These are phyloP conservation scores for Stramonita haemastoma DNA, from an alignment of 2,888 invertebrate species.

Conservation along the genomic window DNA sequence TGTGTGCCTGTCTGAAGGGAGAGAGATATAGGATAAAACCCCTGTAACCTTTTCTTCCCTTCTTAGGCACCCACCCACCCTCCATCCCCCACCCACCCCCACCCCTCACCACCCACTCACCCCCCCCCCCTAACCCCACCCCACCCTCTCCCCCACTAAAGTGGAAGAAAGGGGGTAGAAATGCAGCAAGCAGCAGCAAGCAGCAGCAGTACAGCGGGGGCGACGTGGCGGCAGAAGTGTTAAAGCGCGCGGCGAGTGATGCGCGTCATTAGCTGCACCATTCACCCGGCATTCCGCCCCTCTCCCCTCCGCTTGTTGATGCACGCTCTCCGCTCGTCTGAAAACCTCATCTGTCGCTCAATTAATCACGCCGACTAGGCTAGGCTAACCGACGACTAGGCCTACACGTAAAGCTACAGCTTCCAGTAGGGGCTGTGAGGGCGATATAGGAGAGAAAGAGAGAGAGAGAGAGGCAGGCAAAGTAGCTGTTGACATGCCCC, in stretches of 20 bases:
- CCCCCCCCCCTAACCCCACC: slow-evolving; percentile 22
- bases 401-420: no score
- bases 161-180: background rate
- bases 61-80: background rate
- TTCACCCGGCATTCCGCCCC: slow-evolving; percentile 25
- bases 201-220: no score
- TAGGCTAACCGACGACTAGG: no score
- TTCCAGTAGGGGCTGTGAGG: no score
- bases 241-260: slow-evolving; percentile 33
- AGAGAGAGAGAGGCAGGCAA: no score
- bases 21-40: no score
- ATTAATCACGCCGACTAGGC: background rate
- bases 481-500: no score
- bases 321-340: slow-evolving; percentile 23
- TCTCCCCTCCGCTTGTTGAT: slow-evolving; percentile 24
- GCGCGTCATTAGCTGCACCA: slow-evolving; percentile 30
- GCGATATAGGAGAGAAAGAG: no score
- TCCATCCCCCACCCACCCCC: background rate
- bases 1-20: background rate
- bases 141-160: background rate
- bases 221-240: no score
- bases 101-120: background rate
- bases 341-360: slow-evolving; percentile 33
- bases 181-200: no score
- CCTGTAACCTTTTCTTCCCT: background rate